Conservation (phyloP, 2,888 invertebrate species). For the Lasiommata megera region DNA sequence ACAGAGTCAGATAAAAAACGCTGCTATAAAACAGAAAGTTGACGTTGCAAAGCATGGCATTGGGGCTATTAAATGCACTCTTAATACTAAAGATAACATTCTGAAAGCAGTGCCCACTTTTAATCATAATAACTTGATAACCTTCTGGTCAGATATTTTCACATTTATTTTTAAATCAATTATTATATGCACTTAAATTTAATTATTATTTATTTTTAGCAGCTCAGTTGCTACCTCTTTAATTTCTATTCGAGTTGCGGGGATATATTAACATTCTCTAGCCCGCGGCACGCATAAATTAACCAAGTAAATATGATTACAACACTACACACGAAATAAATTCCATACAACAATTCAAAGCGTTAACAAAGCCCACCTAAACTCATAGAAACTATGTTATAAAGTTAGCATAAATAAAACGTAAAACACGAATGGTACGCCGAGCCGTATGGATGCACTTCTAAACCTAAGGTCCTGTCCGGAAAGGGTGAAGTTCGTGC, state of each 20-base stretch:
- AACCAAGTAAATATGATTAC: constrained; percentile 7
- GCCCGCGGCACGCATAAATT: constrained; percentile 24
- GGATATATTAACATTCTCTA: background rate
- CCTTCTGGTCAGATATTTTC: too few species aligned
- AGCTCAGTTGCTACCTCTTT: background rate
- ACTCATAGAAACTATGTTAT: constrained; percentile 10
- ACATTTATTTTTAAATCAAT: too few species aligned
- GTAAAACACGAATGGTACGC: constrained; percentile 17
- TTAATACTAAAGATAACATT: too few species aligned
- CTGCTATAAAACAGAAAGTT: too few species aligned
- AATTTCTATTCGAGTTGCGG: background rate
- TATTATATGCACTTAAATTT: too few species aligned
- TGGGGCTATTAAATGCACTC: too few species aligned
- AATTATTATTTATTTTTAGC: too few species aligned
- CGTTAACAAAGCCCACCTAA: constrained; percentile 10
- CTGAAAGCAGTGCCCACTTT: too few species aligned
- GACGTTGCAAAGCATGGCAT: too few species aligned
- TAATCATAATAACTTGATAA: too few species aligned
- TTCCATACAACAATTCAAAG: constrained; percentile 8
- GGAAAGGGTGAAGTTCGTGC: too few species aligned
- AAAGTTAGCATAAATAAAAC: constrained; percentile 15
- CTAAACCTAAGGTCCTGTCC: constrained; percentile 13
- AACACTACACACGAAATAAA: constrained; percentile 8
- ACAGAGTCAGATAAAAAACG: too few species aligned
- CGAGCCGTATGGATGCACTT: constrained; percentile 23